Conservation (phyloP, 2,888 invertebrate genomes). For the Synergus japonicus region DNA sequence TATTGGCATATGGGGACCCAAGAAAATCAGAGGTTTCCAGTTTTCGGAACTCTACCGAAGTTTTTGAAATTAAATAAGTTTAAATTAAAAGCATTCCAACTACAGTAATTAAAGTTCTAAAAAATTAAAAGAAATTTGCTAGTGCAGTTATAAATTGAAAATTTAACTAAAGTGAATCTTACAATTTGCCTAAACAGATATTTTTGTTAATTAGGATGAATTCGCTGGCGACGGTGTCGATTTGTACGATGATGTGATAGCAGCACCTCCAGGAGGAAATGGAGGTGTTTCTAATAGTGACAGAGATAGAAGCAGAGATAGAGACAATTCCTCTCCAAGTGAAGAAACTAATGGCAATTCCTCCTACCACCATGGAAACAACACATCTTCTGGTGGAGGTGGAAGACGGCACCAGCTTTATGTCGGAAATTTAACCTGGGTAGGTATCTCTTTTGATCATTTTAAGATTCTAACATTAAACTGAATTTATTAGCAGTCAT, state of each 20-base stretch:
- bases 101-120: too few species aligned
- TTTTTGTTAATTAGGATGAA: slow-evolving; percentile 81
- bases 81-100: too few species aligned
- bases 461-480: background rate
- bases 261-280: slow-evolving; percentile 82
- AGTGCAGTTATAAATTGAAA: too few species aligned
- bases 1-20: too few species aligned
- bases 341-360: slow-evolving; percentile 87
- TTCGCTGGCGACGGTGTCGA: slow-evolving; percentile 93
- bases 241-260: slow-evolving; percentile 96
- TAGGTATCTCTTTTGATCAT: slow-evolving; percentile 72
- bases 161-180: too few species aligned
- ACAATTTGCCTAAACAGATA: too few species aligned
- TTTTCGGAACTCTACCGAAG: too few species aligned
- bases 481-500: background rate
- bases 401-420: slow-evolving; percentile 94
- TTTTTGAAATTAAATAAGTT: too few species aligned
- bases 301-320: slow-evolving; percentile 80
- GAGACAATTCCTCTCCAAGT: slow-evolving; percentile 81
- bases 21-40: too few species aligned
- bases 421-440: slow-evolving; percentile 99
- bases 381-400: slow-evolving; percentile 83
- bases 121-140: too few species aligned
- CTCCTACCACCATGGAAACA: slow-evolving; percentile 84
- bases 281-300: slow-evolving; percentile 70